Base-by-base conservation (phyloP, 2,888 invertebrate species). In the Conistra vaccinii region DNA sequence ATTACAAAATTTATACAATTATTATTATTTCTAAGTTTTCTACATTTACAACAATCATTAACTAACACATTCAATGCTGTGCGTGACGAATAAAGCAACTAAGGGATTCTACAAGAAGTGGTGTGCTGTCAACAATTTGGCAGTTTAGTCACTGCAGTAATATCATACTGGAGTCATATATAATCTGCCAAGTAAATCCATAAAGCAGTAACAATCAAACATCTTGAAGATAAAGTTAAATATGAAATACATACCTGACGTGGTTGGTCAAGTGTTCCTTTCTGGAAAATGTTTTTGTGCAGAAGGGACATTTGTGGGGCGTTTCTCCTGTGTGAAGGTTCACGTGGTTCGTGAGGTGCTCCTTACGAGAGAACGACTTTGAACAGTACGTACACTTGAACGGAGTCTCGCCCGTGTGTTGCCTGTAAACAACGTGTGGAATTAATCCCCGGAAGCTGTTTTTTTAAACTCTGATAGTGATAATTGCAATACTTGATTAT, bases 321-420 rank as follows among this genome's bases (percentile, higher is more conserved):
- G 98, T 98, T 93, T 97, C 98, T 23, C 98, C 97, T 12, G 97
- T 97, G 90, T 97, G 97, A 69, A 98, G 97, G 96, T 98, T 97
- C 90, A 98, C 98, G 95, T 98, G 98, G 96, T 98, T 98, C 95
- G 98, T 98, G 91, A 98, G 98, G 93, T 98, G 98, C 95, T 98
- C 98, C 96, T 98, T 98, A 90, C 98, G 97, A 80, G 98, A 98
- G 94, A 96, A 96, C 82, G 96, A 95, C 91, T 96, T 96, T 77
- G 96, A 89, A 89, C 96, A 98, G 96, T 97, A 98, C 91, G 98
- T 97, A 94, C 98, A 98, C 91, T 98, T 97, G 95, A 98, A 98
- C 86, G 98, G 98, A 76, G 98, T 98, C 95, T 98, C 98, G 89
- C 98, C 98, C 80, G 98, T 98, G 93, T 98, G 98, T 96, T 98